Percentiles rank a stretch among this genome's conserved stretches.
Conservation (phyloP, 2,797 vertebrate genomes). For the Sebastes steindachneri region DNA sequence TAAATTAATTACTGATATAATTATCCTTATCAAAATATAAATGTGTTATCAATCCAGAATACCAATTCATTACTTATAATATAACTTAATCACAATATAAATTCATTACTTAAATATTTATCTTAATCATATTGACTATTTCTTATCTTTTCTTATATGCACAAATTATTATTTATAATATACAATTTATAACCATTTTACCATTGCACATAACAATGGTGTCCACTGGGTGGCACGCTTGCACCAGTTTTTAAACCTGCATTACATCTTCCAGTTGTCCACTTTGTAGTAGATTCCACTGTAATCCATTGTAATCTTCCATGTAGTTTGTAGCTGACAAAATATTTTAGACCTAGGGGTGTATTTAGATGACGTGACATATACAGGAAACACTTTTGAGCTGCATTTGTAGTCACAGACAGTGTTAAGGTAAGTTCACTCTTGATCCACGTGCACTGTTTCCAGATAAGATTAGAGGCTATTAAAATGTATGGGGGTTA, state of each 20-base stretch:
- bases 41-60: too few species aligned
- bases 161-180: too few species aligned
- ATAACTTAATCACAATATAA: too few species aligned
- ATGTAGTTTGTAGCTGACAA: not conserved
- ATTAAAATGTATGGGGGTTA: not conserved
- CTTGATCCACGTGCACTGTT: not conserved
- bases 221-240: slow-evolving; percentile 67
- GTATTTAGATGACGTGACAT: not conserved
- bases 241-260: slow-evolving; percentile 4
- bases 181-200: too few species aligned
- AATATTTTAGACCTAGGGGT: not conserved
- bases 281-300: not conserved
- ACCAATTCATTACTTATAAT: too few species aligned
- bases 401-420: not conserved
- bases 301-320: not conserved
- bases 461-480: not conserved
- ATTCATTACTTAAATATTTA: too few species aligned
- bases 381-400: not conserved
- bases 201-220: not conserved
- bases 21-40: too few species aligned
- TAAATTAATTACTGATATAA: too few species aligned
- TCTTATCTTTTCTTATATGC: too few species aligned
- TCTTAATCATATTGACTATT: too few species aligned
- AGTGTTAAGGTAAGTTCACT: not conserved
- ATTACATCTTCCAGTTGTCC: not conserved